Percentiles rank a stretch among this genome's conserved stretches.
phyloP scores from a whole-genome alignment of 2,797 vertebrate genomes.

The Trichosurus vulpecula region DNA sequence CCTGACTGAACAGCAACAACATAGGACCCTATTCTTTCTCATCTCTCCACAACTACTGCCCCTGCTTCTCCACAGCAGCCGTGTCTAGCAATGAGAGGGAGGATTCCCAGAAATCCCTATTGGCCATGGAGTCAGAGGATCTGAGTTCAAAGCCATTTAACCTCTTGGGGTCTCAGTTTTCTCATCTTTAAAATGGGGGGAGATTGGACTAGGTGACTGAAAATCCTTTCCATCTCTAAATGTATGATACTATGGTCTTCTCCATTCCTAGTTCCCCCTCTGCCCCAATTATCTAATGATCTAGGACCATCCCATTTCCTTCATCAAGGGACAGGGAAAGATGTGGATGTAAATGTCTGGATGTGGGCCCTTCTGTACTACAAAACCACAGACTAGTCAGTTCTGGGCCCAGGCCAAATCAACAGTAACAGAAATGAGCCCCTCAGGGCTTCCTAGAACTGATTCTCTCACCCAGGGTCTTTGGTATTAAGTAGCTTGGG shows the following conservation, averaged over 20 bases:
- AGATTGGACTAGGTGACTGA: background rate
- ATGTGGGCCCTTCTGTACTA: background rate
- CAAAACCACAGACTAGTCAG: background rate
- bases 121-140: background rate
- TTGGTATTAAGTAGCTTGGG: background rate
- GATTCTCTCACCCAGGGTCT: background rate
- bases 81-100: background rate
- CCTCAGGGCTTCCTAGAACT: background rate
- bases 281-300: background rate
- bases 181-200: background rate
- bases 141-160: background rate
- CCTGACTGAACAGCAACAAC: background rate
- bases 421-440: background rate
- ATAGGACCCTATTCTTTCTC: background rate
- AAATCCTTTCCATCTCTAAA: background rate
- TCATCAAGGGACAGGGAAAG: background rate
- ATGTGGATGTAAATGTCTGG: background rate
- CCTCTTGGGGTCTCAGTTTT: background rate
- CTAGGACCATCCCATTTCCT: background rate
- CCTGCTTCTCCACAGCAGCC: background rate
- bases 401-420: background rate
- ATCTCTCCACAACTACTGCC: background rate
- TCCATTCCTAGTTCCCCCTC: too few relatives aligned
- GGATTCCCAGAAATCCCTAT: background rate
- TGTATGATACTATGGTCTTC: background rate